A percentile compares a stretch with the other conserved stretches of the same genome.
These are phyloP conservation scores for Pelochelys cantorii DNA, from an alignment of 2,797 vertebrate genomes.

Conservation along the genomic window DNA sequence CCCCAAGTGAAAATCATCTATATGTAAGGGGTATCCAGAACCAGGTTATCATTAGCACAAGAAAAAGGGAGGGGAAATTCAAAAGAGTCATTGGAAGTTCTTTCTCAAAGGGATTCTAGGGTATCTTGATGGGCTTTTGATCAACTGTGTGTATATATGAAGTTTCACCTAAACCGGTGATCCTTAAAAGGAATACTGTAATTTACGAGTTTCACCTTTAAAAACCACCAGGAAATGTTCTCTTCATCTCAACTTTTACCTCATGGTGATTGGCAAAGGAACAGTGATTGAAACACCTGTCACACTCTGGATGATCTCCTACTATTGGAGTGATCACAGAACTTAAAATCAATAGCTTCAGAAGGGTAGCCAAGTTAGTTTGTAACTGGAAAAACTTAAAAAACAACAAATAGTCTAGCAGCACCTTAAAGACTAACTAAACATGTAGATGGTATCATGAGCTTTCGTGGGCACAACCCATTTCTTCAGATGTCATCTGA, in stretches of 20 bases:
- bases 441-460: too few relatives aligned
- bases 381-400: too few relatives aligned
- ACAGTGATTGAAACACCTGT: neutral
- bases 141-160: neutral
- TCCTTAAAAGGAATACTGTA: neutral
- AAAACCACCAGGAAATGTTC: neutral
- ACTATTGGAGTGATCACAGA: neutral
- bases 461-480: too few relatives aligned
- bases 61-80: neutral
- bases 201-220: neutral
- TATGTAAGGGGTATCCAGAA: neutral
- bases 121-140: neutral
- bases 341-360: neutral
- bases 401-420: too few relatives aligned
- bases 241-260: neutral
- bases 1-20: neutral
- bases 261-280: neutral
- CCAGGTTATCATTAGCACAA: neutral
- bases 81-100: neutral
- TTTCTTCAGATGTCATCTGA: too few relatives aligned
- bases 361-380: too few relatives aligned
- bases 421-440: too few relatives aligned
- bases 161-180: neutral
- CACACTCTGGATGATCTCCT: neutral
- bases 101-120: neutral